These are phyloP conservation scores for Centropyge bicolor DNA, from an alignment of 2,797 vertebrate genomes.

Conservation along the genomic window DNA sequence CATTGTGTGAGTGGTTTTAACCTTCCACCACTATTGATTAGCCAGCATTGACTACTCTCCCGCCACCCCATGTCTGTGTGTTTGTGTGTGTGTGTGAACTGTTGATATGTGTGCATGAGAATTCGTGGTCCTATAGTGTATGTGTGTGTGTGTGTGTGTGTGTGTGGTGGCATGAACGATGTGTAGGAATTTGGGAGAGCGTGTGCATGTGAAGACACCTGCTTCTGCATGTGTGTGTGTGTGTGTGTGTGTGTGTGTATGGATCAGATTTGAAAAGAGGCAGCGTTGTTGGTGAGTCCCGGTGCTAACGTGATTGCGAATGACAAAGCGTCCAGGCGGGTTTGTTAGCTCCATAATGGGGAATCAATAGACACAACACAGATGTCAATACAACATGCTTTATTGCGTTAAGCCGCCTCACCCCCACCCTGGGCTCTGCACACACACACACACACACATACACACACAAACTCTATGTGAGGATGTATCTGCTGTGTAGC, in stretches of 20 bases:
- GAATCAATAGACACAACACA: constrained; percentile 91
- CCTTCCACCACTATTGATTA: constrained; percentile 86
- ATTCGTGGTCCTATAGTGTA: constrained; percentile 23
- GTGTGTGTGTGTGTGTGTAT: constrained; percentile 62
- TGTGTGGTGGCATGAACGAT: constrained; percentile 38
- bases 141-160: constrained; percentile 1
- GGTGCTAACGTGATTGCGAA: constrained; percentile 88
- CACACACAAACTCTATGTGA: constrained; percentile 20
- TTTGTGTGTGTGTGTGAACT: constrained; percentile 26
- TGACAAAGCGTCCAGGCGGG: constrained; percentile 89
- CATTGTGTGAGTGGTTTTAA: constrained; percentile 85
- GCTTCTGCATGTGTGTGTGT: constrained; percentile 47
- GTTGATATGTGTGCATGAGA: constrained; percentile 28
- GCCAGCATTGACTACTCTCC: constrained; percentile 78
- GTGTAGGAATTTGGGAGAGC: constrained; percentile 58
- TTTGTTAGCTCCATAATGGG: constrained; percentile 91
- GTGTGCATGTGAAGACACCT: constrained; percentile 35
- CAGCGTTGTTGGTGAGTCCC: constrained; percentile 77
- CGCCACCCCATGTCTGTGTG: constrained; percentile 41
- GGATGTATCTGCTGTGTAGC: constrained; percentile 24
- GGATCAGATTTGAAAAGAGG: constrained; percentile 81
- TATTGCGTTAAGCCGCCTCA: constrained; percentile 88
- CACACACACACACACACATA: constrained; percentile 59
- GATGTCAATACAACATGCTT: constrained; percentile 91
- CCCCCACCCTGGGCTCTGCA: constrained; percentile 71